Evolutionary conservation across 2,888 invertebrate genomes (phyloP).

Genomic region (Rhaphigaster nebulosa): DNA sequence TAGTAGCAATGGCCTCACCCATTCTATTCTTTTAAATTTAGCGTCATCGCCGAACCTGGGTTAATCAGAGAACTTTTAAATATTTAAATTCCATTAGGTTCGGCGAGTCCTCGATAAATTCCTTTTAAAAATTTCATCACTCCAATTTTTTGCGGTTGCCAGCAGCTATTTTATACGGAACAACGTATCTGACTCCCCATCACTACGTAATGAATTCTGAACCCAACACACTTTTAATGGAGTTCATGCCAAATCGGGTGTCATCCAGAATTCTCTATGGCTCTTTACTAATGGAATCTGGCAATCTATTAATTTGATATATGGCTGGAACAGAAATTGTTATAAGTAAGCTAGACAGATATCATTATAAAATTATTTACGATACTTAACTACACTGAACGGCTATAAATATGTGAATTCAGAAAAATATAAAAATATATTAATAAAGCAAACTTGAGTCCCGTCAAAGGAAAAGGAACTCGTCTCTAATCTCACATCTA

Average conservation of each 20-base stretch:
- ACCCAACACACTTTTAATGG: background rate
- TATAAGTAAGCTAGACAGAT: too few relatives aligned
- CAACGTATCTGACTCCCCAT: background rate
- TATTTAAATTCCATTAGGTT: constrained; percentile 35
- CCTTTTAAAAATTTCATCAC: background rate
- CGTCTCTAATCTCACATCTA: too few relatives aligned
- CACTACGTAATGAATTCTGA: background rate
- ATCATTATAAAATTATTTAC: too few relatives aligned
- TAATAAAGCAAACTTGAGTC: too few relatives aligned
- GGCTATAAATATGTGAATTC: too few relatives aligned
- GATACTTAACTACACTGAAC: too few relatives aligned
- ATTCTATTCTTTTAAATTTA: constrained; percentile 16
- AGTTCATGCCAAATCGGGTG: background rate
- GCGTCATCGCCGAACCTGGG: background rate
- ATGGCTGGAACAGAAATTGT: too few relatives aligned
- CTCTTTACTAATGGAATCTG: too few relatives aligned
- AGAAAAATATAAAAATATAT: too few relatives aligned
- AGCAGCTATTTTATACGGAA: background rate
- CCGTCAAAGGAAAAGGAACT: too few relatives aligned
- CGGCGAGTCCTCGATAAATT: background rate
- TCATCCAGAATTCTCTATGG: too few relatives aligned
- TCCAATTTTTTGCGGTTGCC: background rate
- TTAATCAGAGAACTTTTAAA: constrained; percentile 38
- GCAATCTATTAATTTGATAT: too few relatives aligned
- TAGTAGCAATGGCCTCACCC: background rate